A percentile compares a stretch with the other conserved stretches of the same genome.
These are phyloP conservation scores for Neomorphus geoffroyi DNA, from an alignment of 2,797 vertebrate genomes.

Conservation along the genomic window DNA sequence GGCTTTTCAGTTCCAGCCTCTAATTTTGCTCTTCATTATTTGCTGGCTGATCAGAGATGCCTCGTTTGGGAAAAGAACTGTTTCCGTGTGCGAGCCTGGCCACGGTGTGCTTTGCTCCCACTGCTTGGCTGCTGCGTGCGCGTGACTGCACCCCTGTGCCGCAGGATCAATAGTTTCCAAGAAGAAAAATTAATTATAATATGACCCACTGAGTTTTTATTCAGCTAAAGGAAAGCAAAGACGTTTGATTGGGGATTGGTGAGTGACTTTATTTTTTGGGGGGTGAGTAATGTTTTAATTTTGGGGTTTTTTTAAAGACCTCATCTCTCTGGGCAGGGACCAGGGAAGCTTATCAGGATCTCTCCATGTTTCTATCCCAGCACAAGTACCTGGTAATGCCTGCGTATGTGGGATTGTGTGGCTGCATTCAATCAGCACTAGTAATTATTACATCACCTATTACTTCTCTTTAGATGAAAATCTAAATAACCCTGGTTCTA, in stretches of 20 bases:
- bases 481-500: neutral
- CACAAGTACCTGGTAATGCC: fast-evolving
- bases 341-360: neutral
- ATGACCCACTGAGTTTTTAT: neutral
- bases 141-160: fast-evolving
- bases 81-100: neutral
- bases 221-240: neutral
- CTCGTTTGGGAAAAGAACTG: neutral
- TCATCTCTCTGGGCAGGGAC: neutral
- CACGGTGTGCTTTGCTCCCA: fast-evolving
- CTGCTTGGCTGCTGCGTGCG: neutral
- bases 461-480: neutral
- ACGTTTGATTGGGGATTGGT: neutral
- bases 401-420: neutral
- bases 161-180: neutral
- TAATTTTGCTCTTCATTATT: neutral
- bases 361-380: neutral
- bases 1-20: neutral
- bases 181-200: neutral
- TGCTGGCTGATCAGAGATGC: neutral
- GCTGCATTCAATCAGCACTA: neutral
- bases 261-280: neutral
- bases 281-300: too few species aligned
- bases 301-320: neutral
- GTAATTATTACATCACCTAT: neutral